Percentiles rank a stretch among this genome's conserved stretches.
Conservation (phyloP, 1,140 invertebrate genomes). For the Proales similis region DNA sequence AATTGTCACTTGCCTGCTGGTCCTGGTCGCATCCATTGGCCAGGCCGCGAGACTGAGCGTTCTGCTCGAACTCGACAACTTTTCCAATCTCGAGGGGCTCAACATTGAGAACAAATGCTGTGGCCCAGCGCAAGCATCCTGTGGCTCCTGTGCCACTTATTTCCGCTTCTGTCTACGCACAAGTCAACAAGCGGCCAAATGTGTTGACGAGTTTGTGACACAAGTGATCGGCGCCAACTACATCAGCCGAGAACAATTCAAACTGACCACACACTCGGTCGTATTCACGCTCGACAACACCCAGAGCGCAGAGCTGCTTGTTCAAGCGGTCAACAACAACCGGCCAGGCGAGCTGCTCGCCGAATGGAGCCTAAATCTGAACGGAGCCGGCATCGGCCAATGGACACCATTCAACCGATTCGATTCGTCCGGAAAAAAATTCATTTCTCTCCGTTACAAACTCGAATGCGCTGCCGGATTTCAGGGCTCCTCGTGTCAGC, state of each 20-base stretch:
- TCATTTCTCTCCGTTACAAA: slow-evolving; percentile 21
- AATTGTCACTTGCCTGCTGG: too few species aligned
- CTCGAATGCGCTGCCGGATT: slow-evolving; percentile 15
- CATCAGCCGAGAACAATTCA: slow-evolving; percentile 30
- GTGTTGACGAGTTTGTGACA: neutral
- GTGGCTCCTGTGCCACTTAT: too few species aligned
- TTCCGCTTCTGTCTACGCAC: too few species aligned
- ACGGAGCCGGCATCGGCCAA: neutral
- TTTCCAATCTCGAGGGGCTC: too few species aligned
- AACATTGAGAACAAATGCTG: too few species aligned
- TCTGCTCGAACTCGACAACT: too few species aligned
- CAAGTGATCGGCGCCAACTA: neutral
- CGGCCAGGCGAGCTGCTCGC: neutral
- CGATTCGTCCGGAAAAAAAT: neutral
- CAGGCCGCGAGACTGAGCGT: too few species aligned
- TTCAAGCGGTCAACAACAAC: slow-evolving; percentile 19
- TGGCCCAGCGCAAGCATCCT: too few species aligned
- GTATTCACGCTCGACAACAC: slow-evolving; percentile 2
- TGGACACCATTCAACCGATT: slow-evolving; percentile 33
- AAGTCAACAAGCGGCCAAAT: too few species aligned
- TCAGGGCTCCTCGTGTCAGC: neutral
- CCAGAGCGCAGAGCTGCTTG: slow-evolving; percentile 2
- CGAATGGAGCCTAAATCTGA: slow-evolving; percentile 7
- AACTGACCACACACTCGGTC: slow-evolving; percentile 16
- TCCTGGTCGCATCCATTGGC: too few species aligned